A percentile compares a stretch with the other conserved stretches of the same genome.
These are phyloP conservation scores for Microtus pennsylvanicus DNA, from an alignment of 2,113 vertebrate genomes.

Conservation along the genomic window DNA sequence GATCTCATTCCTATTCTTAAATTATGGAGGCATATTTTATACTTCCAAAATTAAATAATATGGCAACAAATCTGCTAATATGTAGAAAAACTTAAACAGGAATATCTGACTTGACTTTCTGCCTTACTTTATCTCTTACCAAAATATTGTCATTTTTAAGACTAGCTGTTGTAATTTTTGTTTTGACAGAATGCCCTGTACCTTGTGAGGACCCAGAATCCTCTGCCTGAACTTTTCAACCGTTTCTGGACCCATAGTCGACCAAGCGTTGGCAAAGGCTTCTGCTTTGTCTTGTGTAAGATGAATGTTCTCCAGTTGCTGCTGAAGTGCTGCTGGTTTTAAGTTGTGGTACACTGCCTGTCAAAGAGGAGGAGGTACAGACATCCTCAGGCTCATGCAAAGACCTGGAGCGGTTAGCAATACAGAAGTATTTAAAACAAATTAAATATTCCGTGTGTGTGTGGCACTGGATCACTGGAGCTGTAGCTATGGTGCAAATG, in stretches of 20 bases:
- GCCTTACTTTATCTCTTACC: neutral
- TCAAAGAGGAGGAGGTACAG: conserved; percentile 33
- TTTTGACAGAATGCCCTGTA: conserved; percentile 69
- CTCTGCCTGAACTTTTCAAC: conserved; percentile 94
- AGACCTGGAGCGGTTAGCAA: neutral
- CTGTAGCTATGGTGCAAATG: neutral
- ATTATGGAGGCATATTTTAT: neutral
- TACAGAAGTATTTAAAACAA: neutral
- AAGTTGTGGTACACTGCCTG: conserved; percentile 96
- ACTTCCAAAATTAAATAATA: conserved; percentile 28
- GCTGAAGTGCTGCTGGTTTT: conserved; percentile 92
- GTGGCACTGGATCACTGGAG: neutral
- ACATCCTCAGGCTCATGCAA: neutral
- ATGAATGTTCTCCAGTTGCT: conserved; percentile 92
- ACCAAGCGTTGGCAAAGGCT: conserved; percentile 92
- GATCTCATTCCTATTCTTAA: conserved; percentile 33
- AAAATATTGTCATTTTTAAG: neutral
- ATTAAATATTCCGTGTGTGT: neutral
- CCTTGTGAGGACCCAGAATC: conserved; percentile 95
- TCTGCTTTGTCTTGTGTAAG: conserved; percentile 92
- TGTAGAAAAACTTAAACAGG: neutral
- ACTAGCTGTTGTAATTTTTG: neutral
- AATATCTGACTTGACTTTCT: neutral
- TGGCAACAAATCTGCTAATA: neutral
- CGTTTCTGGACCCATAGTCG: conserved; percentile 90